Percentiles rank a stretch among this genome's conserved stretches.
These are phyloP conservation scores for Diplolepis rosae DNA, from an alignment of 2,888 invertebrate species.

Conservation along the genomic window DNA sequence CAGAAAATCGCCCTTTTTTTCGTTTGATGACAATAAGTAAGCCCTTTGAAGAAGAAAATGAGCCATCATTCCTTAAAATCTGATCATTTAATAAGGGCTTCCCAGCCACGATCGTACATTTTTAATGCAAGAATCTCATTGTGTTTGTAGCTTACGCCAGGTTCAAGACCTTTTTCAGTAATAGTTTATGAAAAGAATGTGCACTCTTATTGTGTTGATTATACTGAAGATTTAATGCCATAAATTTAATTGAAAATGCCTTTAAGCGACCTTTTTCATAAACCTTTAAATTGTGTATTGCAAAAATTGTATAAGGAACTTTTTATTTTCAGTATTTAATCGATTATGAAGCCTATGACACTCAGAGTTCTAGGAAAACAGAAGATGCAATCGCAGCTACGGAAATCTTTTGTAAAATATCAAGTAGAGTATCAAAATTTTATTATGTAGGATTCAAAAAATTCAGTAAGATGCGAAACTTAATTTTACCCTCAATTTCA, in stretches of 20 bases:
- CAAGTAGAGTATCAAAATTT: constrained; percentile 54
- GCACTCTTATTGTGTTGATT: constrained; percentile 59
- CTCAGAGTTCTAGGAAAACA: constrained; percentile 69
- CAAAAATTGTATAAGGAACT: constrained; percentile 61
- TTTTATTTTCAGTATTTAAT: constrained; percentile 55
- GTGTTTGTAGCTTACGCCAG: constrained; percentile 51
- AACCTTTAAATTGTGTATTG: constrained; percentile 59
- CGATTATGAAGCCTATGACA: constrained; percentile 64
- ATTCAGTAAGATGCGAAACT: neutral
- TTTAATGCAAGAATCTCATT: too few species aligned
- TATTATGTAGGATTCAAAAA: neutral
- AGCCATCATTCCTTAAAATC: too few species aligned
- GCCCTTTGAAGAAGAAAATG: too few species aligned
- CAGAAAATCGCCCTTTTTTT: too few species aligned
- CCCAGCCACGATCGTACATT: too few species aligned
- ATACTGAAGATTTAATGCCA: constrained; percentile 59
- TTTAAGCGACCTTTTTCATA: constrained; percentile 62
- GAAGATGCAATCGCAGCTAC: constrained; percentile 69
- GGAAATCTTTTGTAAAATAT: constrained; percentile 64
- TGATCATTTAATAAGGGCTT: too few species aligned
- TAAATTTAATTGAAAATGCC: constrained; percentile 67
- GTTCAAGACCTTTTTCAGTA: constrained; percentile 57
- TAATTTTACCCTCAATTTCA: constrained; percentile 40
- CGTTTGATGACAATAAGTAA: too few species aligned
- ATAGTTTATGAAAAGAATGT: constrained; percentile 61